Base-by-base conservation (phyloP, 2,888 invertebrate species). In the Tetragnatha montana region DNA sequence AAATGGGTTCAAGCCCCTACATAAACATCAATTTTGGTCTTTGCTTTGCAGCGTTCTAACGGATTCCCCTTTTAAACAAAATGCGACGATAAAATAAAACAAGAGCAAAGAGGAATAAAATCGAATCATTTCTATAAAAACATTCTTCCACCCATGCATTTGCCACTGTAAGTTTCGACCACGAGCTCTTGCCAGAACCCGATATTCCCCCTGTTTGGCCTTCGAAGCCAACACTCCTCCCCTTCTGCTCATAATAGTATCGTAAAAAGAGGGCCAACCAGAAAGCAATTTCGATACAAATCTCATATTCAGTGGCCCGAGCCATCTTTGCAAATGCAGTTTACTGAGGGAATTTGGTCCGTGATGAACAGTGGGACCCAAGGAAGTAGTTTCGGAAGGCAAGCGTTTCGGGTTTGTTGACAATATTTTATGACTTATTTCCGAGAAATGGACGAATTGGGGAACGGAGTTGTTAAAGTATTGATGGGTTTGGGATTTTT, bases 281-380 rank as follows among this genome's bases (percentile, higher is more conserved):
- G 12, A 76, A 76, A 76, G 76, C 76, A 76, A 76, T 76, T 76
- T 76, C 76, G 76, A 50, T 76, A 8, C 76, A 50, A 49, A 19
- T 76, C 50, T 50, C 19, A 49, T 76, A 76, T 76, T 76, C 76
- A 76, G 76, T n/a, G 76, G 50, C 50, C 12, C 50, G 19, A 49
- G 50, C 50, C 50, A 49, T 76, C 49, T 50, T 76, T n/a, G 76
- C 47, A 76, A 76, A 76, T 50, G 76, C 50, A 50, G 76, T 50
- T 76, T 76, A 76, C 50, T 50, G 12, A 50, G 7, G 19, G n/a
- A 21, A 76, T 76, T 60, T 60, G 50, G 1, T 35, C 35, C 35
- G 35, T 35, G 35, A 35, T 35, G 19, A 8, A 76, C 50, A 75
- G 17, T 6, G 19, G 22, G 71, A 10, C 14, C 12, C 6, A 19